Base-by-base conservation (phyloP, 2,797 vertebrate genomes). In the Hybognathus amarus region DNA sequence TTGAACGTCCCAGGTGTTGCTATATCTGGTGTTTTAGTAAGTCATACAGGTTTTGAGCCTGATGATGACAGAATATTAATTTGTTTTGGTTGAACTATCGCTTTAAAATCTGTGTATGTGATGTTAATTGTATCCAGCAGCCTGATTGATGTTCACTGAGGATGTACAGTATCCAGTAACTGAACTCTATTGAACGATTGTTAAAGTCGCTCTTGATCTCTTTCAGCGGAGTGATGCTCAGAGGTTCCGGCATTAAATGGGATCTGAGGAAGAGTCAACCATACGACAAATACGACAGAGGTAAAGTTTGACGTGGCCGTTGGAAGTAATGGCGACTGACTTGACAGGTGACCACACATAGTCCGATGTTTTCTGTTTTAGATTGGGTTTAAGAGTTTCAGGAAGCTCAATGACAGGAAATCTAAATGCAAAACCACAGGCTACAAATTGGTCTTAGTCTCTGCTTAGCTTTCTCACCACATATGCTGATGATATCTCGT, bases 171-270 rank as follows among this genome's bases (percentile, higher is more conserved):
- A 11, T 56, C 54, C 54, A 56, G 54, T 56, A 11, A 56, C 54
- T 56, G 22, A 59, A 59, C n/a, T 59, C n/a, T 59, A 5, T 59
- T 27, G n/a, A 6, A 13, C 22, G 15, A 27, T 8, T 64, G 13
- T 59, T 0, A 61, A 2, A 45, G 11, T 80, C 22, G 54, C 10
- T 13, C 85, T 20, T 1, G 1, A 0, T 15, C 30, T 24, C 11
- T 61, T 11, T 3, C 86, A 99, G 97, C 0, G 98, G 98, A 1
- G 98, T 99, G 87, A 97, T 99, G 97, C 95, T 99, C 18, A 94
- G 97, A 1, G 98, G 97, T 1, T 99, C 97, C 0, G 98, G 97
- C 1, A 97, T 99, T 90, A 96, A 97, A 76, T 99, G 97, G 97
- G 98, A 99, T 85, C 93, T 99, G 83, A 95, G 98, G 80, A 99